phyloP scores from a whole-genome alignment of 2,113 vertebrate genomes.

The Brachirus orientalis region DNA sequence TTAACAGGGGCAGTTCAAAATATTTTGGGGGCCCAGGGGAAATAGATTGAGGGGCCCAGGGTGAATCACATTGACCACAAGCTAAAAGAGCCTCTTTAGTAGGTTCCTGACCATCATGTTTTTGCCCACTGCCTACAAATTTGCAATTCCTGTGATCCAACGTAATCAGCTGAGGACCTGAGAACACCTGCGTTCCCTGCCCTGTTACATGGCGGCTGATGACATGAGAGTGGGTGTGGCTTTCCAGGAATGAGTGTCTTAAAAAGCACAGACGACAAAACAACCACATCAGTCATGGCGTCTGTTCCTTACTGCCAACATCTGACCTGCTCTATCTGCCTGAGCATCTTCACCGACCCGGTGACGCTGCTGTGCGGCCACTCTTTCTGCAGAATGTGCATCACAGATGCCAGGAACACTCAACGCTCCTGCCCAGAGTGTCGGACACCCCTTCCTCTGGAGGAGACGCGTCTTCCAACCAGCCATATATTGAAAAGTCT shows the following conservation, averaged over 20 bases:
- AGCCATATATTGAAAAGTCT: conserved; percentile 52
- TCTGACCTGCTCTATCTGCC: conserved; percentile 68
- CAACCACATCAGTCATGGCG: conserved; percentile 16
- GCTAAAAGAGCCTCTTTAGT: too few relatives aligned
- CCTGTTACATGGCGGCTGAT: too few relatives aligned
- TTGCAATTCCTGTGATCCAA: too few relatives aligned
- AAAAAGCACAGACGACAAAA: neutral
- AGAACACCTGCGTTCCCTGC: too few relatives aligned
- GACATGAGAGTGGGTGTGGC: too few relatives aligned
- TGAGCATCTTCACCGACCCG: conserved; percentile 67
- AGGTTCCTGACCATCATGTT: too few relatives aligned
- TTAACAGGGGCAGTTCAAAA: too few relatives aligned
- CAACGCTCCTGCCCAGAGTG: conserved; percentile 56
- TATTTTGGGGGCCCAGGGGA: too few relatives aligned
- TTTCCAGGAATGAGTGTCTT: neutral
- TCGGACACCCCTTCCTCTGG: conserved; percentile 18
- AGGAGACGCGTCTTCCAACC: conserved; percentile 14
- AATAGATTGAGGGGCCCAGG: too few relatives aligned
- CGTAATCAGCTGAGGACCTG: too few relatives aligned
- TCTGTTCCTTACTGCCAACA: conserved; percentile 40
- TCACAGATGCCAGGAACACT: conserved; percentile 3
- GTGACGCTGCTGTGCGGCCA: conserved; percentile 71
- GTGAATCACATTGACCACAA: too few relatives aligned
- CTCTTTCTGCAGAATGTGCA: conserved; percentile 70
- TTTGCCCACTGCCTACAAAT: too few relatives aligned